phyloP scores from a whole-genome alignment of 1,140 invertebrate species.

The Drosophila orena region DNA sequence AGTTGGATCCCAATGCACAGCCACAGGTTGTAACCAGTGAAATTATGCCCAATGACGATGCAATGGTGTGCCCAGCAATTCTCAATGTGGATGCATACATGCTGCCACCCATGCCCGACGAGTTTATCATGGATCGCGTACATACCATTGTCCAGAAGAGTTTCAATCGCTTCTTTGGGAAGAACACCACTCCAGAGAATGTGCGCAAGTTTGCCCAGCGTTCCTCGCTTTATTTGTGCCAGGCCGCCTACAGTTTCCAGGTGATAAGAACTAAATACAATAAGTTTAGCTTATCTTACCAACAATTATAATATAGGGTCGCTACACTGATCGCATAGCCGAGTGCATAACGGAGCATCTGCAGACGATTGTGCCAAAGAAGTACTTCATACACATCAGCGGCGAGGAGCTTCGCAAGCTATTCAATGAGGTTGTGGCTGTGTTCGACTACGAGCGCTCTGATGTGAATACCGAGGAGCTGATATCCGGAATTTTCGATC shows the following conservation, averaged over 20 bases:
- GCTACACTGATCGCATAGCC: slow-evolving; percentile 69
- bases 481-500: slow-evolving; percentile 72
- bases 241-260: slow-evolving; percentile 76
- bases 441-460: slow-evolving; percentile 71
- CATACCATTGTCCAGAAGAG: slow-evolving; percentile 73
- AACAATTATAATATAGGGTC: slow-evolving; percentile 41
- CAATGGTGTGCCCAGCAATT: slow-evolving; percentile 54
- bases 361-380: slow-evolving; percentile 74
- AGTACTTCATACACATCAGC: slow-evolving; percentile 72
- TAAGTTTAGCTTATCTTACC: not conserved
- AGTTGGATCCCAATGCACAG: slow-evolving; percentile 12
- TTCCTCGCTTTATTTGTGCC: slow-evolving; percentile 69
- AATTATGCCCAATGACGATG: slow-evolving; percentile 37
- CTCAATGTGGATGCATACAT: slow-evolving; percentile 66
- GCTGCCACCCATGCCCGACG: slow-evolving; percentile 69
- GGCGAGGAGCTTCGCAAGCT: slow-evolving; percentile 66
- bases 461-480: slow-evolving; percentile 79
- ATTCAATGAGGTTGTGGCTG: slow-evolving; percentile 72
- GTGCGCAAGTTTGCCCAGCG: slow-evolving; percentile 65
- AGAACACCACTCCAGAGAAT: slow-evolving; percentile 62
- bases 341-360: slow-evolving; percentile 75
- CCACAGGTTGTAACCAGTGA: slow-evolving; percentile 25
- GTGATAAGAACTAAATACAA: not conserved
- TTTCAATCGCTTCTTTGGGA: slow-evolving; percentile 64
- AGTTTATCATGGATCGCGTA: slow-evolving; percentile 74